Percentiles rank a stretch among this genome's conserved stretches.
Conservation (phyloP, 1,140 invertebrate genomes). For the Drosophila sucinea region DNA sequence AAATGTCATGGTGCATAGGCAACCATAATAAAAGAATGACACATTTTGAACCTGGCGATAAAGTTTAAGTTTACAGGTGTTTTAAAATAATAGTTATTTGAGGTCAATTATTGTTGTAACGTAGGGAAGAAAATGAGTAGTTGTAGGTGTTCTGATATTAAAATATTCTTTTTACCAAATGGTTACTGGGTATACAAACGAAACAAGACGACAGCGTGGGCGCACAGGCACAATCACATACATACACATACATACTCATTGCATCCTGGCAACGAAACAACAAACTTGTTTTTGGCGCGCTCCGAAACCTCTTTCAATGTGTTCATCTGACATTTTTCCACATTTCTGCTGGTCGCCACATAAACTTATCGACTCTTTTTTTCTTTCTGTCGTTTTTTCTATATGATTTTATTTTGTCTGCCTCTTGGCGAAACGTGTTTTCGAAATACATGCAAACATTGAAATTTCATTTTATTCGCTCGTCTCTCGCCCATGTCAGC, state of each 20-base stretch:
- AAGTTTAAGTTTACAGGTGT: no score
- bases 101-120: no score
- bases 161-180: constrained; percentile 13
- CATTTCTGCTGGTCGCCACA: constrained; percentile 18
- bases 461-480: constrained; percentile 1
- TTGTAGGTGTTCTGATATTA: no score
- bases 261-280: constrained; percentile 11
- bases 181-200: not conserved
- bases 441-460: constrained; percentile 4
- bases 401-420: not conserved
- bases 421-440: constrained; percentile 2
- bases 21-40: no score
- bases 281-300: constrained; percentile 72
- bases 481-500: not conserved
- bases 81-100: no score
- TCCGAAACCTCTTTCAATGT: constrained; percentile 36
- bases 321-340: constrained; percentile 43
- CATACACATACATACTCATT: constrained; percentile 1
- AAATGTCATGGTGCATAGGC: no score
- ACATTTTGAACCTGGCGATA: no score
- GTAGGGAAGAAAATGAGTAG: no score
- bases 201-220: constrained; percentile 38
- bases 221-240: constrained; percentile 26
- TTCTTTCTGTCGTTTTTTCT: constrained; percentile 15
- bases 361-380: constrained; percentile 16